Conservation (phyloP, 2,113 vertebrate genomes). For the Tragelaphus strepsiceros region DNA sequence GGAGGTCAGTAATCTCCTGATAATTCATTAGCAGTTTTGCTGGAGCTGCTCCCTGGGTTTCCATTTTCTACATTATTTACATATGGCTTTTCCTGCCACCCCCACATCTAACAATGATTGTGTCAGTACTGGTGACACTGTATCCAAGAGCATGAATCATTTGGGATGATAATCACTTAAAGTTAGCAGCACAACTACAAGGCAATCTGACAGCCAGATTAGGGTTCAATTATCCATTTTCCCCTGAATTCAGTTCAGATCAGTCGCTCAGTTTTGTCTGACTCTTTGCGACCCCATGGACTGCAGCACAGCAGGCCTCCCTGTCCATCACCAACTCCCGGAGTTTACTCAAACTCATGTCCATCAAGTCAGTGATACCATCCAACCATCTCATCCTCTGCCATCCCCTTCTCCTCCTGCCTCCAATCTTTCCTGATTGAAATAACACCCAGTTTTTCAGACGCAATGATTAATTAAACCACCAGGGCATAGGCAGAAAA, state of each 20-base stretch:
- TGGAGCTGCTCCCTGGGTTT: neutral
- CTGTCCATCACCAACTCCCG: neutral
- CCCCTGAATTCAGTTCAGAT: neutral
- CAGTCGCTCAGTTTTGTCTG: neutral
- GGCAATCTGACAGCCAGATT: neutral
- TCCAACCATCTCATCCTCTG: neutral
- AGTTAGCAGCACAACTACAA: neutral
- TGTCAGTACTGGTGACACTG: neutral
- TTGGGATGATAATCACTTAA: neutral
- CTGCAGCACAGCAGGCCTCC: neutral
- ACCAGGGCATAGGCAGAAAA: neutral
- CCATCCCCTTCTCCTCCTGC: neutral
- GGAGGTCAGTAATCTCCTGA: neutral
- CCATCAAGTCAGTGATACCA: neutral
- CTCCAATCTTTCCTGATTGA: neutral
- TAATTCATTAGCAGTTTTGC: neutral
- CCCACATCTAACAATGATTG: neutral
- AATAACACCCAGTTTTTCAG: slow-evolving; percentile 14
- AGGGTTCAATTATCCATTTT: slow-evolving; percentile 36
- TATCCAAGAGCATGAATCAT: neutral
- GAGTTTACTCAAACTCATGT: neutral
- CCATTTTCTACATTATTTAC: neutral
- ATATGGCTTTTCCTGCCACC: neutral
- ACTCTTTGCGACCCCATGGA: neutral
- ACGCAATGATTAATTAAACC: slow-evolving; percentile 8